Conservation (phyloP, 2,888 invertebrate species). For the Desoria tigrina region DNA sequence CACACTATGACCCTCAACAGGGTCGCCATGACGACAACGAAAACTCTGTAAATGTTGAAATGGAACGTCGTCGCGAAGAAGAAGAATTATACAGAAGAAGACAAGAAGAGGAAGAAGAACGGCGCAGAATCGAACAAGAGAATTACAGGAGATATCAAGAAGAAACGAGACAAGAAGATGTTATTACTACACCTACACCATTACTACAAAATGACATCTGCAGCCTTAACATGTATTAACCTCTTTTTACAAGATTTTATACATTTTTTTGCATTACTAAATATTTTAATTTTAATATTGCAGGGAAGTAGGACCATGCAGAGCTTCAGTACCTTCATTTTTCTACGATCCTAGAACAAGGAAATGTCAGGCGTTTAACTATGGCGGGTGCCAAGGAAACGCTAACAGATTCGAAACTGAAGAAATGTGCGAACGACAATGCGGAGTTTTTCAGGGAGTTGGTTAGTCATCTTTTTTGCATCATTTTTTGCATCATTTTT, state of each 20-base stretch:
- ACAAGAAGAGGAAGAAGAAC: slow-evolving; percentile 4
- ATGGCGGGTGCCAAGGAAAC: slow-evolving; percentile 72
- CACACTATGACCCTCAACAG: neutral
- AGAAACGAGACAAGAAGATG: too few relatives aligned
- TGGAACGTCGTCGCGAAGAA: slow-evolving; percentile 16
- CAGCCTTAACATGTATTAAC: too few relatives aligned
- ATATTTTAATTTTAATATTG: too few relatives aligned
- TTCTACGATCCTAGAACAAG: slow-evolving; percentile 66
- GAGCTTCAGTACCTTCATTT: slow-evolving; percentile 67
- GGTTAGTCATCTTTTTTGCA: slow-evolving; percentile 64
- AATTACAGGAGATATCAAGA: slow-evolving; percentile 12
- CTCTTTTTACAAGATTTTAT: too few relatives aligned
- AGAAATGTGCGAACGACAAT: slow-evolving; percentile 72
- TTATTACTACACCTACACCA: too few relatives aligned
- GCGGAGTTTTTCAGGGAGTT: slow-evolving; percentile 70
- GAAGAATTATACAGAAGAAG: slow-evolving; percentile 9
- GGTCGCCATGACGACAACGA: neutral
- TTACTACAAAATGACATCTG: too few relatives aligned
- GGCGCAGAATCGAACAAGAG: slow-evolving; percentile 10
- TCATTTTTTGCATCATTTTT: neutral
- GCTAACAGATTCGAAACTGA: slow-evolving; percentile 72
- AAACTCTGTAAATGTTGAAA: neutral
- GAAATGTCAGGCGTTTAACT: slow-evolving; percentile 32
- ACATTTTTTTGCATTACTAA: too few relatives aligned
- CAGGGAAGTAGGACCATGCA: slow-evolving; percentile 70